Evolutionary conservation across 1,140 invertebrate species (phyloP), one percentile per base, ranked within the genome.

Genomic region (Fopius arisanus): DNA sequence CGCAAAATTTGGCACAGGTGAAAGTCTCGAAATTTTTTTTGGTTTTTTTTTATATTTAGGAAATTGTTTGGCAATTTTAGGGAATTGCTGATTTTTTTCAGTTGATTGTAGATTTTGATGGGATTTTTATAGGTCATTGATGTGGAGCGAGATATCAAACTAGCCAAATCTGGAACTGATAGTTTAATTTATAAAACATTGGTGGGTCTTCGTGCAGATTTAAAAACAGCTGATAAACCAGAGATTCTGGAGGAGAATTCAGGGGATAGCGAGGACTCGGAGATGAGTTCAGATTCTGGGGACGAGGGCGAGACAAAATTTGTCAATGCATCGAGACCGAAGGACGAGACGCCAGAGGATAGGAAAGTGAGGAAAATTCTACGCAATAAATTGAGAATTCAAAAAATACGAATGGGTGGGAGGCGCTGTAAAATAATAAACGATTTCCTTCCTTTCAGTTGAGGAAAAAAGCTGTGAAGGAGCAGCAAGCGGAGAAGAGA

Each of bases 1-100:
- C 98, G 21, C 94, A 98, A 86, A 94, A 94, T 76, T 89, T 99
- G n/a, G 93, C 93, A 78, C 94, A 99, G 89, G 96, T 96, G 84
- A n/a, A n/a, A n/a, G n/a, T n/a, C n/a, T n/a, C n/a, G n/a, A n/a
- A n/a, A n/a, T n/a, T n/a, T n/a, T n/a, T n/a, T n/a, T n/a, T n/a
- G n/a, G n/a, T n/a, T n/a, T n/a, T n/a, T n/a, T n/a, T n/a, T n/a
- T n/a, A n/a, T n/a, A n/a, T n/a, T n/a, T n/a, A n/a, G n/a, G n/a
- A n/a, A n/a, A n/a, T n/a, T n/a, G n/a, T n/a, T n/a, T n/a, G n/a
- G n/a, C n/a, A n/a, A 23, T 26, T 59, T 59, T 59, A 7, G 16
- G 16, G 16, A 7, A 59, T 59, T 3, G 2, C 6, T 23, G 12
- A 23, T 23, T 59, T 6, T 59, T 23, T 59, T 6, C 51, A n/a